phyloP scores from a whole-genome alignment of 2,113 vertebrate species.

The Mormyrus lacerda region DNA sequence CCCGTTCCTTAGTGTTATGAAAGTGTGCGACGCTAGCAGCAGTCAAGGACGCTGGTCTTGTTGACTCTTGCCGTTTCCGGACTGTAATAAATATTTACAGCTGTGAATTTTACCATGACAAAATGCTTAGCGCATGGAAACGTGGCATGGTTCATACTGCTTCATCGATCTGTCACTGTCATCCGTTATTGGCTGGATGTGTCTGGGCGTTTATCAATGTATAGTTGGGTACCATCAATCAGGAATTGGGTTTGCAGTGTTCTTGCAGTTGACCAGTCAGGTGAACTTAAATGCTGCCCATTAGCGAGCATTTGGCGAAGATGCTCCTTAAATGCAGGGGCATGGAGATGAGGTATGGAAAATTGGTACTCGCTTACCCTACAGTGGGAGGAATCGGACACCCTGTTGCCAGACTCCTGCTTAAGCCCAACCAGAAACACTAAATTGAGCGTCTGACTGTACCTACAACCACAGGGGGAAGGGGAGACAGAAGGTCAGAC shows the following conservation, averaged over 20 bases:
- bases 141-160: neutral
- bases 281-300: neutral
- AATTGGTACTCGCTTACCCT: conserved; percentile 78
- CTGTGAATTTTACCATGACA: neutral
- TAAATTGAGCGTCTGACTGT: neutral
- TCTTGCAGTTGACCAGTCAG: conserved; percentile 38
- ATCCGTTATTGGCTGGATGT: neutral
- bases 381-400: conserved; percentile 76
- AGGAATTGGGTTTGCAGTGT: conserved; percentile 46
- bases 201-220: neutral
- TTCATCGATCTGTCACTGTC: neutral
- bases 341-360: conserved; percentile 57
- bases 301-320: neutral
- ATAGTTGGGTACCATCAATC: neutral
- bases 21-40: neutral
- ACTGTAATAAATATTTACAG: conserved; percentile 4
- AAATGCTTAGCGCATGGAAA: neutral
- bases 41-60: neutral
- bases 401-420: neutral
- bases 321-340: neutral
- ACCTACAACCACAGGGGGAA: neutral
- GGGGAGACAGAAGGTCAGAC: conserved; percentile 27
- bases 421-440: neutral
- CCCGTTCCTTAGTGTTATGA: neutral
- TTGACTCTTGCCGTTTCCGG: neutral